Base-by-base conservation (phyloP, 2,888 invertebrate species). In the Aquatica leii region DNA sequence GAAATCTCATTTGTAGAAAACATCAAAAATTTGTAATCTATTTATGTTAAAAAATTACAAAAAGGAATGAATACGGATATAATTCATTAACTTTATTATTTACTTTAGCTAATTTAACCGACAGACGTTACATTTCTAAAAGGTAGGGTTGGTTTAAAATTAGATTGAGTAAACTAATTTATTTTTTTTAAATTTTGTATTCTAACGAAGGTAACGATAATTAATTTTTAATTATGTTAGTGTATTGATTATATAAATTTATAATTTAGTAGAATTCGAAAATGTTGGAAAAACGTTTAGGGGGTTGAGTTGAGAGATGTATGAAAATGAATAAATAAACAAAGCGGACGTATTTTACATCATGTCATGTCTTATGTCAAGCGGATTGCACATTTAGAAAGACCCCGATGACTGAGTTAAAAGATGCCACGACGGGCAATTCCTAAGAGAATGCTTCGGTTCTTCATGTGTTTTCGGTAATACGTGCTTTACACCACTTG, bases 401-500 rank as follows among this genome's bases (percentile, higher is more conserved):
- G 60, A 52, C 62, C 62, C 60, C 59, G 67, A 67, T 60, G 67
- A 67, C 64, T 56, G 59, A 62, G 64, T 52, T 64, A 61, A 66
- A 63, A 57, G 57, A 65, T 56, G 56, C 62, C 62, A 61, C 54
- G 65, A 59, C 51, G 50, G 59, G 49, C 18, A 37, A 34, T 56
- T 66, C 66, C 66, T 66, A 43, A 24, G 67, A 67, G 65, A 57
- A 67, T 60, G 59, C 62, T 67, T 59, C 56, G 54, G 59, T 54
- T 49, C 61, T 62, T 64, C 57, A 68, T 60, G 59, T 56, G 62
- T 56, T 59, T 46, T 63, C 49, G 51, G 59, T 60, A 64, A 64
- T 66, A 67, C 64, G 68, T 69, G 67, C 66, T 70, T 70, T 69
- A 69, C 65, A 63, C 64, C 66, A 61, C 68, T 65, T 70, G 70